phyloP scores from a whole-genome alignment of 2,888 invertebrate species.

The Crematogaster levior region DNA sequence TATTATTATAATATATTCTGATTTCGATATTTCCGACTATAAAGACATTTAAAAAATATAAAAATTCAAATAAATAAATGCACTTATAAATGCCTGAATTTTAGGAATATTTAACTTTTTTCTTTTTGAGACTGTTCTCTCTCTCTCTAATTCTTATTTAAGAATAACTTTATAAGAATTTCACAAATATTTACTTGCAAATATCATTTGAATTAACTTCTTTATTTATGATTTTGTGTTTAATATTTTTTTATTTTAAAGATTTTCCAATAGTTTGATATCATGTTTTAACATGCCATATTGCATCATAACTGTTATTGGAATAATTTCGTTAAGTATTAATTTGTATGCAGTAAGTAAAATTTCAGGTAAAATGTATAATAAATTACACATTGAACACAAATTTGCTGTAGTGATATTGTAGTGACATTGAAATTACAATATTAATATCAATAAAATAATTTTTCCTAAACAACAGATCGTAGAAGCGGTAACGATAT shows the following conservation, averaged over 20 bases:
- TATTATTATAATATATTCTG: neutral
- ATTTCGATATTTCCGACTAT: neutral
- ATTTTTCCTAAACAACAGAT: neutral
- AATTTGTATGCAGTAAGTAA: conserved; percentile 23
- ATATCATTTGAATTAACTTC: neutral
- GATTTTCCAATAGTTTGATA: neutral
- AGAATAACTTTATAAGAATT: neutral
- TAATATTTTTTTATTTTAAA: neutral
- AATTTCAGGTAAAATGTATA: neutral
- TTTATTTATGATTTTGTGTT: neutral
- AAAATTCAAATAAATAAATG: neutral
- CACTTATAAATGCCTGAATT: neutral
- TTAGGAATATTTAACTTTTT: neutral
- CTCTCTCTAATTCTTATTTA: neutral
- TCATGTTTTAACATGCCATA: conserved; percentile 5
- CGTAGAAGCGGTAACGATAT: neutral
- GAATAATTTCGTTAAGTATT: neutral
- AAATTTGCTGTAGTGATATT: neutral
- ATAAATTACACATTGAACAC: neutral
- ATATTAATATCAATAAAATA: neutral
- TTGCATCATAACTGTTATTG: neutral
- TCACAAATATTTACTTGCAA: neutral
- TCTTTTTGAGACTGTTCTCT: neutral
- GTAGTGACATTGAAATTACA: neutral
- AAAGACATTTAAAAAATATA: neutral